phyloP scores from a whole-genome alignment of 2,888 invertebrate species.

The Orchesella flavescens region DNA sequence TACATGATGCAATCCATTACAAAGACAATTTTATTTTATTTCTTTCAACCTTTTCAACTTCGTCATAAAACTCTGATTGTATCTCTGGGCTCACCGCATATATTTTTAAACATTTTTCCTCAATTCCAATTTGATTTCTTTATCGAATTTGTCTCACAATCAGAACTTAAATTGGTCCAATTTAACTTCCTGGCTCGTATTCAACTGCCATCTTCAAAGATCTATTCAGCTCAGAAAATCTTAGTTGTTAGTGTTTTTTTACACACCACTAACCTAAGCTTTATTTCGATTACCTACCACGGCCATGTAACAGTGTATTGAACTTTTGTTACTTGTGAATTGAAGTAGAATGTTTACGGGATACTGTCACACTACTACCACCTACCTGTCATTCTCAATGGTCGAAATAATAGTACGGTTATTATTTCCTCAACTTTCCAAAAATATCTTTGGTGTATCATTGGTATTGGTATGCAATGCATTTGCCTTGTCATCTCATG shows the following conservation, averaged over 20 bases:
- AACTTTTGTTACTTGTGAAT: not conserved
- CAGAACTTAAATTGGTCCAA: no score
- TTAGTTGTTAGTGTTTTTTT: not conserved
- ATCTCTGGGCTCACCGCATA: no score
- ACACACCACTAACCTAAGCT: not conserved
- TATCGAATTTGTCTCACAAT: no score
- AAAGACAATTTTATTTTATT: no score
- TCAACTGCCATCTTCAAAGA: no score
- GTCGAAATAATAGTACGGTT: not conserved
- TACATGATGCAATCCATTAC: no score
- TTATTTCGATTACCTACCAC: not conserved
- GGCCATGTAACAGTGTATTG: not conserved
- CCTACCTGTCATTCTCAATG: not conserved
- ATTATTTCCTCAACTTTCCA: conserved; percentile 49
- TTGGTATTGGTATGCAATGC: not conserved
- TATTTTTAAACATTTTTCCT: no score
- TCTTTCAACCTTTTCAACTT: no score
- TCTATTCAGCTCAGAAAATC: no score
- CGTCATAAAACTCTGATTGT: no score
- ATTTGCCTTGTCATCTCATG: not conserved
- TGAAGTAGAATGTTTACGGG: not conserved
- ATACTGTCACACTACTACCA: not conserved
- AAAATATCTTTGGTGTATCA: conserved; percentile 8
- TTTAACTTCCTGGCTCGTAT: no score
- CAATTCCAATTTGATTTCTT: no score